Base-by-base conservation (phyloP, 2,113 vertebrate genomes). In the Melanotaenia duboulayi region DNA sequence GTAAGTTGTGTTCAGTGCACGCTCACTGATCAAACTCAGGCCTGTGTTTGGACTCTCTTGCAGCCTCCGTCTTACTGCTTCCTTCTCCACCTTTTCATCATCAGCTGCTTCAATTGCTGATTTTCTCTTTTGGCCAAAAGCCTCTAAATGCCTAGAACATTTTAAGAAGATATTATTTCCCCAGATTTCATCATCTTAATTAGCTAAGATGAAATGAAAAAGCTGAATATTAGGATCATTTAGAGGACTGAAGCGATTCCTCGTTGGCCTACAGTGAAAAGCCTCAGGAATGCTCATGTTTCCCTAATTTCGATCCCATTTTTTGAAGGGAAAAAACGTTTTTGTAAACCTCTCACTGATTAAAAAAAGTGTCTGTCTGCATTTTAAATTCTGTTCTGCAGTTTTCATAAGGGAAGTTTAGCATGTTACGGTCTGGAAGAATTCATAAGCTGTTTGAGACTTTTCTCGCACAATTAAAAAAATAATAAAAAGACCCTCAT, bases 161-260 rank as follows among this genome's bases (percentile, higher is more conserved):
- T 81, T 86, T 72, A 71, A 65, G 39, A 35, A 8, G 39, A 69
- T 55, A 56, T 74, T 58, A 25, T 89, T 89, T 70, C 87, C 73
- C 28, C 63, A 56, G 78, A 89, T 89, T 89, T 82, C 87, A 86
- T 89, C 87, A 89, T 77, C 65, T 76, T 82, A 84, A 86, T 86
- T 75, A 84, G 81, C 46, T 72, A 42, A 57, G 66, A 80, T 72
- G 75, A 84, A 78, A 74, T n/a, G 39, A 82, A 2, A 79, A 71
- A 68, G 69, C 72, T 80, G 87, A 76, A 74, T 74, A 52, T 80
- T 77, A 63, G 59, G 71, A 79, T 80, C 76, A 73, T 79, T 79
- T 75, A 44, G 74, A 77, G 62, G 73, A 65, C 72, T 11, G 61
- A 16, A 63, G 69, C 10, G 1, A 50, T 49, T 32, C 54, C 58